Base-by-base conservation (phyloP, 2,113 vertebrate genomes). In the Dicentrarchus labrax region DNA sequence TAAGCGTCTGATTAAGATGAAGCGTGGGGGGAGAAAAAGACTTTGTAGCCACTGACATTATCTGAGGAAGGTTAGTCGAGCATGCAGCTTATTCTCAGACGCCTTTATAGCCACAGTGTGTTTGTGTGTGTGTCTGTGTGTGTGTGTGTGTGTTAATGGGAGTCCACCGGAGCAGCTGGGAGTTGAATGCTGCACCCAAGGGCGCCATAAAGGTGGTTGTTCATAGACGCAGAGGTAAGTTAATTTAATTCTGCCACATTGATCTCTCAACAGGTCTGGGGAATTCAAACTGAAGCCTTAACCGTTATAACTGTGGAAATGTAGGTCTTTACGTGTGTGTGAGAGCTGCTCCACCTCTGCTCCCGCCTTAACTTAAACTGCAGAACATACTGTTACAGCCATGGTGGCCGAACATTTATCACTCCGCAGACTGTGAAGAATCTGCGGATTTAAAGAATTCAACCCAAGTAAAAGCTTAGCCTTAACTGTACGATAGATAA, bases 61-160 rank as follows among this genome's bases (percentile, higher is more conserved):
- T 78, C 68, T 60, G n/a, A 45, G 80, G 24, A 57, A 16, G 22
- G 50, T 45, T 38, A 62, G 61, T 53, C 17, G 30, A 68, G 76
- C 61, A 1, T 51, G 67, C 11, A 0, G 6, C 19, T 73, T 53
- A 24, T 51, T 72, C 51, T 62, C 39, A 76, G 64, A 17, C 47
- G 0, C 39, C 65, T 47, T 62, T 4, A 36, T 38, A 43, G 5
- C 47, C 15, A 5, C 36, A n/a, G 50, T 15, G 57, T 21, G 45
- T 30, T 30, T 30, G 30, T 21, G 72, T 38, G 62, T 24, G 16
- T 30, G 30, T 30, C 2, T 30, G 45, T 30, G 16, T 30, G 30
- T 30, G 30, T 30, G 45, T 30, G 3, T 30, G 30, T 21, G 72
- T 38, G 62, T 24, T 48, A 24, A 10, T 48, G 51, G 7, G 17